phyloP scores from a whole-genome alignment of 2,113 vertebrate species.

The Pluvialis apricaria region DNA sequence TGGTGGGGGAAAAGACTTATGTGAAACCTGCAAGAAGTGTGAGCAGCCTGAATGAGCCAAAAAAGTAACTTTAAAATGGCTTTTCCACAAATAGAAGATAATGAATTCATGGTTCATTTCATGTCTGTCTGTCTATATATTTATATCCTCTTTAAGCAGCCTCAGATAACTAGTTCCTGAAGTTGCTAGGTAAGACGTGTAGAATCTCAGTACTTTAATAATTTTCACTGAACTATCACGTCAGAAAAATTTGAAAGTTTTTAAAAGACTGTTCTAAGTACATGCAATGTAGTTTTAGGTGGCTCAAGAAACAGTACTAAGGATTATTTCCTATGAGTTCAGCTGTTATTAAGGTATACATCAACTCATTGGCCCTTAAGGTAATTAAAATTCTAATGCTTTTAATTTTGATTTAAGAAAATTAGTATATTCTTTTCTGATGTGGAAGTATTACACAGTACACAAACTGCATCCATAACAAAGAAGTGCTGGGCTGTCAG shows the following conservation, averaged over 20 bases:
- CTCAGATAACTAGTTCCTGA: background rate
- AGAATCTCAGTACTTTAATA: background rate
- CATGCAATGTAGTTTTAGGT: background rate
- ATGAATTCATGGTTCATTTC: background rate
- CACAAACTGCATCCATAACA: no score
- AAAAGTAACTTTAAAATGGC: background rate
- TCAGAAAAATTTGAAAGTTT: background rate
- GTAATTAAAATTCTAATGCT: background rate
- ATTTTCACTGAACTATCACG: background rate
- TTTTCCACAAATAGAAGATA: background rate
- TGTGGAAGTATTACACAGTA: background rate
- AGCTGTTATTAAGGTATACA: background rate
- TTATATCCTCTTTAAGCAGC: background rate
- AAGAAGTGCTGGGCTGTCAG: no score
- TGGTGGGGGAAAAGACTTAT: fast-evolving
- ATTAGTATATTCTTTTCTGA: background rate
- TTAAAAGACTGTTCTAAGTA: background rate
- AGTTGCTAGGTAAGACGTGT: background rate
- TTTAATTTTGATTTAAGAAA: background rate
- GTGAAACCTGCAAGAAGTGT: background rate
- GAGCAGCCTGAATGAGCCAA: background rate
- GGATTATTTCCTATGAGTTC: background rate
- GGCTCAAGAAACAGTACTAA: background rate
- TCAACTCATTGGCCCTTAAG: background rate
- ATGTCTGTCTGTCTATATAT: background rate